A percentile compares a stretch with the other conserved stretches of the same genome.
These are phyloP conservation scores for Sebastes steindachneri DNA, from an alignment of 2,797 vertebrate genomes.

Conservation along the genomic window DNA sequence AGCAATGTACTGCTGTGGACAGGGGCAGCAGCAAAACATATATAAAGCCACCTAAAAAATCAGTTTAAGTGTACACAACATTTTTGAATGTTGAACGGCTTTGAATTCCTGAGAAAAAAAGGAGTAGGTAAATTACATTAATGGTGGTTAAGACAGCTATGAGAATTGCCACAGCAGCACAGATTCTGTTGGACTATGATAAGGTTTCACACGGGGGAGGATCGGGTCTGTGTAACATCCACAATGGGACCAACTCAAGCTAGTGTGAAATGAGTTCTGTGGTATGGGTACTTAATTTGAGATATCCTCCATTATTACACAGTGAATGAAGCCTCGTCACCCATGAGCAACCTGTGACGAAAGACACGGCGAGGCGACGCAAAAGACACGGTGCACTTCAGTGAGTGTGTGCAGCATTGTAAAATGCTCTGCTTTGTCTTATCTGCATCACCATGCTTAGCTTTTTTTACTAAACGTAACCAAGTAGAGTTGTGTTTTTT, in stretches of 20 bases:
- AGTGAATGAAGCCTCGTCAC: constrained; percentile 25
- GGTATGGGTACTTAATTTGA: constrained; percentile 6
- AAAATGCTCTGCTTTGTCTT: constrained; percentile 27
- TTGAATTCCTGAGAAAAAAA: constrained; percentile 1
- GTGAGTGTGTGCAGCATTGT: background rate
- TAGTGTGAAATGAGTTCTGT: constrained; percentile 23
- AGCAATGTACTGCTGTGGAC: no score
- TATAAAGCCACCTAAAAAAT: no score
- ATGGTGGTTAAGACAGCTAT: background rate
- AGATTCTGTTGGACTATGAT: constrained; percentile 6
- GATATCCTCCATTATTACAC: constrained; percentile 14
- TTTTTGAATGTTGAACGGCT: background rate
- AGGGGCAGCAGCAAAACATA: no score
- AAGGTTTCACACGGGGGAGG: constrained; percentile 10
- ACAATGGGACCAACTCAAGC: constrained; percentile 7
- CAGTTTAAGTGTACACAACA: no score
- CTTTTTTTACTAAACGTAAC: background rate
- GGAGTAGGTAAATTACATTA: background rate
- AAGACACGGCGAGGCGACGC: background rate
- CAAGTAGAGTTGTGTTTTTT: no score
- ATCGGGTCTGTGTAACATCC: constrained; percentile 11
- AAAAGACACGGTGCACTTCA: background rate
- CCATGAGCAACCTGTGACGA: constrained; percentile 7
- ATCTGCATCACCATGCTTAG: constrained; percentile 15
- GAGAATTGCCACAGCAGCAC: constrained; percentile 19